Base-by-base conservation (phyloP, 2,797 vertebrate species). In the Echiichthys vipera region DNA sequence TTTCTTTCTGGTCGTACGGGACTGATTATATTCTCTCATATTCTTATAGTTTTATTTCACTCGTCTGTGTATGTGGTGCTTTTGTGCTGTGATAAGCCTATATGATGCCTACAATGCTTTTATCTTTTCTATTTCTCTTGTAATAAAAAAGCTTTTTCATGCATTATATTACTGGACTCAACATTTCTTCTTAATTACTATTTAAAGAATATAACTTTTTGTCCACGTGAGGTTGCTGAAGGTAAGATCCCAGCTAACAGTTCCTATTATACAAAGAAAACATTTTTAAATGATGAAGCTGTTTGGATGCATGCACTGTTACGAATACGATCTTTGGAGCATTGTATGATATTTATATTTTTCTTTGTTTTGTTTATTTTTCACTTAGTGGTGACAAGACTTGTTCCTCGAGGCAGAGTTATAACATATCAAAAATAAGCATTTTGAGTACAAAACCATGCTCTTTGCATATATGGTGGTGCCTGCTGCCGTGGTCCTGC, bases 121-220 rank as follows among this genome's bases (percentile, higher is more conserved):
- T 92, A 90, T 92, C 88, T 92, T 94, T 94, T 93, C 82, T 93
- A 91, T 90, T 81, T 88, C 84, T 89, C 87, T 93, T 93, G 88
- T 89, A 93, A 93, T 93, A 93, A 93, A 86, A 87, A 90, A 77
- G 65, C 20, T 85, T 93, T 94, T 93, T 85, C 89, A 91, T 85
- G 77, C 77, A 84, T 51, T 84, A 43, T 49, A n/a, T 53, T 47
- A 29, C 45, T 51, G 32, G 67, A 55, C 27, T 87, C 18, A 5
- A 42, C n/a, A 27, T 69, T 36, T n/a, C n/a, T n/a, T n/a, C n/a
- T n/a, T n/a, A n/a, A n/a, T n/a, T n/a, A n/a, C n/a, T n/a, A n/a
- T n/a, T n/a, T n/a, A n/a, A n/a, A 22, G 22, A 59, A 30, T 40
- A 56, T 17, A 22, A 30, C 12, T 14, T 49, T 65, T 55, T 61